phyloP scores from a whole-genome alignment of 2,113 vertebrate species.

The Hassar affinis region DNA sequence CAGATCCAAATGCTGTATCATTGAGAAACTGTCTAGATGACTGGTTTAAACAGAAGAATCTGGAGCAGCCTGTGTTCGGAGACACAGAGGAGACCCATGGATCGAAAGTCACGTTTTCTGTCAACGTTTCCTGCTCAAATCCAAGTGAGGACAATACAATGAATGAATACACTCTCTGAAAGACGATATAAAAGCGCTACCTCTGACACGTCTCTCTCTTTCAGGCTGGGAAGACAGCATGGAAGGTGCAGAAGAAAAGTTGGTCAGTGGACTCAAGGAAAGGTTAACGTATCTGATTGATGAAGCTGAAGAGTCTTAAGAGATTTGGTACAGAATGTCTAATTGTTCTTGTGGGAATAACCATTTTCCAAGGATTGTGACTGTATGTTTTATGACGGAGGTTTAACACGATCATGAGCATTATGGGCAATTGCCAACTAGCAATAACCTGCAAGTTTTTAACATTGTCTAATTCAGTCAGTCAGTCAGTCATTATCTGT shows the following conservation, averaged over 20 bases:
- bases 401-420: background rate
- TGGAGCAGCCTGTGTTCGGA: conserved; percentile 30
- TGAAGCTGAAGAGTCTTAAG: background rate
- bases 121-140: conserved; percentile 16
- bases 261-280: conserved; percentile 26
- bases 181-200: background rate
- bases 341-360: background rate
- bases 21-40: conserved; percentile 30
- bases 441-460: too few relatives aligned
- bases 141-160: conserved; percentile 26
- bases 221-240: conserved; percentile 37
- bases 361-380: background rate
- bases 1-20: background rate
- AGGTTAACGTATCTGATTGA: conserved; percentile 21
- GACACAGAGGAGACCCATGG: conserved; percentile 28
- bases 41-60: conserved; percentile 26
- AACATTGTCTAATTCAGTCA: too few relatives aligned
- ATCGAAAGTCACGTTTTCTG: conserved; percentile 42
- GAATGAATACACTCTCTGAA: background rate
- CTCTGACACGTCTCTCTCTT: background rate
- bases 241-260: conserved; percentile 27
- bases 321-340: background rate
- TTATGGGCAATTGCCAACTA: background rate
- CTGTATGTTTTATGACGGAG: background rate
- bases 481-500: too few relatives aligned